Base-by-base conservation (phyloP, 2,113 vertebrate genomes). In the Laticauda laticaudata region DNA sequence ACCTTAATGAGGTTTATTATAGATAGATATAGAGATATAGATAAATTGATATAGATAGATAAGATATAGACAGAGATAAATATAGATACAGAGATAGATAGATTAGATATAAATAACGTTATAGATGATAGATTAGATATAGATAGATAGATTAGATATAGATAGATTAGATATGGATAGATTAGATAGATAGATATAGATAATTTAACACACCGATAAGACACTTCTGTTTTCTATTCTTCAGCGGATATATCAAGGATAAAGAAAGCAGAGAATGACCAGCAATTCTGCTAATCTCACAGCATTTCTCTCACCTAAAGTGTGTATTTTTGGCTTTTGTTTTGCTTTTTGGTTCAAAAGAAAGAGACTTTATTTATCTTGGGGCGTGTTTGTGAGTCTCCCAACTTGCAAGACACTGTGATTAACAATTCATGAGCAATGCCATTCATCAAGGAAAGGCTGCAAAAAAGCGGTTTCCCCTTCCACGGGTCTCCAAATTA, bases 181-280 rank as follows among this genome's bases (percentile, higher is more conserved):
- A 48, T 48, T 48, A 48, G 48, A 48, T 48, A 8, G 48, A 48
- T 51, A 51, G 48, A 48, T 48, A 48, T 54, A 59, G 57, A 95
- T 96, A 95, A 96, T 97, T 97, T 96, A 97, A 94, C 87, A 90
- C 96, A 94, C 96, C 95, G 85, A 97, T 45, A 91, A 91, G 87
- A 93, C 88, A 89, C 93, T 91, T 69, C 93, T 93, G 93, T 93
- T 93, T 96, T 95, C 39, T 91, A 94, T 95, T 95, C 45, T 92
- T 95, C 91, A 94, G 61, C 93, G 92, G 53, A 96, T 94, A 95
- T 29, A 92, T 93, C 93, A 89, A 96, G 88, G 89, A 94, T 91
- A 95, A 95, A 91, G 93, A 93, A 95, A 94, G 86, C 90, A 85
- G 11, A 85, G 69, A 93, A 93, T 95, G 29, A 89, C 94, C 55